Percentiles rank a stretch among this genome's conserved stretches.
Evolutionary conservation across 2,113 vertebrate species (phyloP).

Genomic region (Otolemur garnettii): DNA sequence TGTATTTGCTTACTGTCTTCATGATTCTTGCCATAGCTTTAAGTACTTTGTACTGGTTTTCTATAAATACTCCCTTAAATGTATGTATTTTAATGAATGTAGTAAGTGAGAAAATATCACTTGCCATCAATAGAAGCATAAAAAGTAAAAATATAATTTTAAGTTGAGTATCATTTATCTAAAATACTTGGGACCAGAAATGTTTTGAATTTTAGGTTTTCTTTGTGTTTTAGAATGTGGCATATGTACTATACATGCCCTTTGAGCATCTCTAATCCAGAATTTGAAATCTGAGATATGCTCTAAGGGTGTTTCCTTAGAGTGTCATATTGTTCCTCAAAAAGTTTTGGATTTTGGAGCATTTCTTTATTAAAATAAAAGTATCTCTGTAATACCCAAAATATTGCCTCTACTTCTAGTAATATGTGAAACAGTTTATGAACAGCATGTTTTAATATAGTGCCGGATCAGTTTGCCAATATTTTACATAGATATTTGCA

Average conservation of each 20-base stretch:
- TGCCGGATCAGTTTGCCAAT: conserved; percentile 9
- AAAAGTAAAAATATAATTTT: not conserved
- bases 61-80: not conserved
- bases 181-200: not conserved
- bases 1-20: not conserved
- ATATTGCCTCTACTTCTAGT: not conserved
- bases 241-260: not conserved
- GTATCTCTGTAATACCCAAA: not conserved
- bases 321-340: not conserved
- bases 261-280: not conserved
- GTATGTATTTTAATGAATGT: not conserved
- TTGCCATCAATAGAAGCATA: not conserved
- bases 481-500: conserved; percentile 6
- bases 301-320: not conserved
- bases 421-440: not conserved
- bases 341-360: not conserved
- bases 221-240: not conserved
- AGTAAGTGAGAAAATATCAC: not conserved
- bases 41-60: not conserved
- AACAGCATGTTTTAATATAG: not conserved
- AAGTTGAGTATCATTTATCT: not conserved
- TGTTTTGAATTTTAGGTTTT: not conserved
- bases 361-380: conserved; percentile 9
- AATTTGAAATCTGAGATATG: not conserved
- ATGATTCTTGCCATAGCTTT: not conserved